These are phyloP conservation scores for Cetoscarus ocellatus DNA, from an alignment of 2,797 vertebrate genomes.

Conservation along the genomic window DNA sequence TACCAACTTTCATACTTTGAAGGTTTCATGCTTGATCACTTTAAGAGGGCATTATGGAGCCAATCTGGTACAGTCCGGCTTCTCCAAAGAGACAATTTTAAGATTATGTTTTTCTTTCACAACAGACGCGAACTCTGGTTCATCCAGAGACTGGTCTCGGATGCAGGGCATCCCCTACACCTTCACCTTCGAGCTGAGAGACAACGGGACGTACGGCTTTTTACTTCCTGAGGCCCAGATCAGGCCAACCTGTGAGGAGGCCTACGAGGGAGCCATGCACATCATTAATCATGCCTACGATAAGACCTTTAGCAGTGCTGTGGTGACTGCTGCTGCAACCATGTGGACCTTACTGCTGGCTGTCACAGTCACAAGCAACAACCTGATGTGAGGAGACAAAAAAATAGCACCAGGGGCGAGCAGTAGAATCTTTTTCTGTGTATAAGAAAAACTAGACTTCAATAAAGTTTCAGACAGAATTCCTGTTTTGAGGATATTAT, in stretches of 20 bases:
- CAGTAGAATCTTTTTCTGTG: no score
- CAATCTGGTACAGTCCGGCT: no score
- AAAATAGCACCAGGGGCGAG: no score
- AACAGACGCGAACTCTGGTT: constrained; percentile 89
- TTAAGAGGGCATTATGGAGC: no score
- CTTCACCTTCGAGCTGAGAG: constrained; percentile 90
- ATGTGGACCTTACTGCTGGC: constrained; percentile 69
- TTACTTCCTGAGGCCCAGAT: constrained; percentile 86
- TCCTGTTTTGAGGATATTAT: neutral
- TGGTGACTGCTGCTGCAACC: constrained; percentile 26
- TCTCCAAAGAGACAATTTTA: no score
- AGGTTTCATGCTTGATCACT: no score
- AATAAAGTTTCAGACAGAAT: neutral
- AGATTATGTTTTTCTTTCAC: neutral
- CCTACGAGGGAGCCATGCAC: constrained; percentile 84
- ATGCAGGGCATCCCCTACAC: constrained; percentile 85
- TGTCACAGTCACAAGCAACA: constrained; percentile 40
- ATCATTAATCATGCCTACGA: constrained; percentile 85
- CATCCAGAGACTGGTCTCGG: constrained; percentile 89
- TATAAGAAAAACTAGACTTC: no score
- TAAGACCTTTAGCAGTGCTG: constrained; percentile 69
- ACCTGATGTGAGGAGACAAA: constrained; percentile 47
- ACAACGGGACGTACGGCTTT: constrained; percentile 82
- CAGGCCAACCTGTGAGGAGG: constrained; percentile 89
- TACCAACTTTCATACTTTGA: no score